These are phyloP conservation scores for Polylopha cassiicola DNA, from an alignment of 2,888 invertebrate genomes.

Conservation along the genomic window DNA sequence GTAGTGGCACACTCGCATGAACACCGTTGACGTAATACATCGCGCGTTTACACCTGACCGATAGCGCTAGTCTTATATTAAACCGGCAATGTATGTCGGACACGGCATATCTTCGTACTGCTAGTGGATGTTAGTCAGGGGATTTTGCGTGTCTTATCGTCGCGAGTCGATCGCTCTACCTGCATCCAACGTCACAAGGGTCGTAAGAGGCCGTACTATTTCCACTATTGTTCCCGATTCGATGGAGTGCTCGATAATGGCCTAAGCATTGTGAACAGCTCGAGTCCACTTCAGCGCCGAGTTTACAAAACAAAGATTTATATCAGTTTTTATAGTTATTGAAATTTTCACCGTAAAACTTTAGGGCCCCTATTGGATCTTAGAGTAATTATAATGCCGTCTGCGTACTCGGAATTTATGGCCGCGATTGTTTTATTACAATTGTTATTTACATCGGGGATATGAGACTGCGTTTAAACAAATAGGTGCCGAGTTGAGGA, in stretches of 20 bases:
- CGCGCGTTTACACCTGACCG: constrained; percentile 26
- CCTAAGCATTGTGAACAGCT: constrained; percentile 35
- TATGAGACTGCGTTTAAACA: constrained; percentile 3
- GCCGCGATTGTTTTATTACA: constrained; percentile 12
- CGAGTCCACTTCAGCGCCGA: constrained; percentile 31
- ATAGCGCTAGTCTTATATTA: constrained; percentile 10
- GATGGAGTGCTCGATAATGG: constrained; percentile 51
- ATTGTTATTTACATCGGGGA: constrained; percentile 10
- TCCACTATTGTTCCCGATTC: constrained; percentile 57
- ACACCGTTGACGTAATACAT: constrained; percentile 26
- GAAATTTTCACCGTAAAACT: constrained; percentile 10
- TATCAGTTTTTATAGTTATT: constrained; percentile 1
- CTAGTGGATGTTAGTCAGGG: constrained; percentile 11
- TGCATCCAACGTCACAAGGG: constrained; percentile 49
- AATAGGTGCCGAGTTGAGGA: constrained; percentile 16
- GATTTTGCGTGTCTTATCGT: constrained; percentile 57
- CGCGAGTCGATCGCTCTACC: constrained; percentile 36
- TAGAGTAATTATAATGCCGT: constrained; percentile 11
- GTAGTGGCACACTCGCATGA: constrained; percentile 5
- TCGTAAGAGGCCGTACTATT: constrained; percentile 33
- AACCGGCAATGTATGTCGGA: constrained; percentile 14
- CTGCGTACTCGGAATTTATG: constrained; percentile 11
- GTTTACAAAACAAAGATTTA: constrained; percentile 38
- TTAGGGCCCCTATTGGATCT: constrained; percentile 5
- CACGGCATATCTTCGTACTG: constrained; percentile 14